phyloP scores from a whole-genome alignment of 2,797 vertebrate species.

The Leucoraja ocellata region DNA sequence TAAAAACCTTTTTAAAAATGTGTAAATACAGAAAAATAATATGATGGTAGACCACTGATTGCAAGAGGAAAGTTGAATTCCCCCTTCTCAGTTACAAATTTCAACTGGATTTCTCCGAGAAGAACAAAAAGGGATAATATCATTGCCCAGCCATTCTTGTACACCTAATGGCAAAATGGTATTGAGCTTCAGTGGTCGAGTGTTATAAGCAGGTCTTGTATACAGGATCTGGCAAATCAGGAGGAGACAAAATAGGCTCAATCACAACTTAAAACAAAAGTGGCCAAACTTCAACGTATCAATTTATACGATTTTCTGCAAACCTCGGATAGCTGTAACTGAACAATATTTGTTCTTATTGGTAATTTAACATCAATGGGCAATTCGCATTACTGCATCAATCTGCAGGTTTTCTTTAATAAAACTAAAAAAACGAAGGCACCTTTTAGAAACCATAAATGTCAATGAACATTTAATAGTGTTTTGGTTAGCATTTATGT shows the following conservation, averaged over 20 bases:
- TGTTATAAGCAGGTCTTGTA: neutral
- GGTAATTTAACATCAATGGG: neutral
- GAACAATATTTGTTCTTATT: neutral
- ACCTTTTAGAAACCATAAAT: conserved; percentile 34
- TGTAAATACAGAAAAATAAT: neutral
- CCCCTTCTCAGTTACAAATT: neutral
- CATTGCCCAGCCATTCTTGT: neutral
- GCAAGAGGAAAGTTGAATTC: neutral
- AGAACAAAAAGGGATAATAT: neutral
- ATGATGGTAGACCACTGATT: neutral
- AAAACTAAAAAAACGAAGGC: conserved; percentile 18
- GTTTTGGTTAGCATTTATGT: conserved; percentile 30
- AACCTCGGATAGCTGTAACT: neutral
- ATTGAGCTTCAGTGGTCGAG: neutral
- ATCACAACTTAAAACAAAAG: neutral
- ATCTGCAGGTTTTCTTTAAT: neutral
- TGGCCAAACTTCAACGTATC: neutral
- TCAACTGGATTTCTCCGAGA: neutral
- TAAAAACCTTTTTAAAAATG: neutral
- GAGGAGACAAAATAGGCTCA: neutral
- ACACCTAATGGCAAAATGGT: neutral
- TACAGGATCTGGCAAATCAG: neutral
- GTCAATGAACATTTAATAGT: conserved; percentile 34
- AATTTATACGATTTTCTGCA: neutral
- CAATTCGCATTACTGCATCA: conserved; percentile 4